A percentile compares a stretch with the other conserved stretches of the same genome.
phyloP scores from a whole-genome alignment of 2,113 vertebrate species.

The Steatornis caripensis region DNA sequence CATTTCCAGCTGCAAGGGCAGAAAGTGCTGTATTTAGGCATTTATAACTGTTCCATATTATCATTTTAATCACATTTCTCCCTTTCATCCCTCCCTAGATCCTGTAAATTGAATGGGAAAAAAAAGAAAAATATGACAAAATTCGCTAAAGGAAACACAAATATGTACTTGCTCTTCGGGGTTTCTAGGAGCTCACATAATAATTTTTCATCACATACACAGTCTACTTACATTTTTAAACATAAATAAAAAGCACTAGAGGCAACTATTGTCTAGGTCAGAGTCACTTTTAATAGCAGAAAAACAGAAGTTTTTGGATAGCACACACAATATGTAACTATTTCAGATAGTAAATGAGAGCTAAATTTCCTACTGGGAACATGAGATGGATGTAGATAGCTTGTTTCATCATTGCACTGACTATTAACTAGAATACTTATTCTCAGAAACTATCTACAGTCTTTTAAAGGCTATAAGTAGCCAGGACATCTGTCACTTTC shows the following conservation, averaged over 20 bases:
- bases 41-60: neutral
- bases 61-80: neutral
- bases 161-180: neutral
- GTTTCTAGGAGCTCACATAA: neutral
- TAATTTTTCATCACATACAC: neutral
- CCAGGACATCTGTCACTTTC: neutral
- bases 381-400: neutral
- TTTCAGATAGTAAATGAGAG: neutral
- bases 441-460: neutral
- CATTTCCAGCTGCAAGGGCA: neutral
- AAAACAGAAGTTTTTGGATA: neutral
- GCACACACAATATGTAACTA: neutral
- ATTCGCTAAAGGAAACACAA: neutral
- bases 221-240: neutral
- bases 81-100: too few relatives aligned
- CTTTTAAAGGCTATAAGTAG: neutral
- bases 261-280: neutral
- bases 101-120: neutral
- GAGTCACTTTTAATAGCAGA: neutral
- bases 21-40: neutral
- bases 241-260: neutral
- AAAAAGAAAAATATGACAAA: neutral
- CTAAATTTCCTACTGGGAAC: neutral
- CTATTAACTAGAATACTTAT: neutral
- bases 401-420: neutral